Evolutionary conservation across 2,113 vertebrate genomes (phyloP).

Genomic region (Leiothrix lutea): DNA sequence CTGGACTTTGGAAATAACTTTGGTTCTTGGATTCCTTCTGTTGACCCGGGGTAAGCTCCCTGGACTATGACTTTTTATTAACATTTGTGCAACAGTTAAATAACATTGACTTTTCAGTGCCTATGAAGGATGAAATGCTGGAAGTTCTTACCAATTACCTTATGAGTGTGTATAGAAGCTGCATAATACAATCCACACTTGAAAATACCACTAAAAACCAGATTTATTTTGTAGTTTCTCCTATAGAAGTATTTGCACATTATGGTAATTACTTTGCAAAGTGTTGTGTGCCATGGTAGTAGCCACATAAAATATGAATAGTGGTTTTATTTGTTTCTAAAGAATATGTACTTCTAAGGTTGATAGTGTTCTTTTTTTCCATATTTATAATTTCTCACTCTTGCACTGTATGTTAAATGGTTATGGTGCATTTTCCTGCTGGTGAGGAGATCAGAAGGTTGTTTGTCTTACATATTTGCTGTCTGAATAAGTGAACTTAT

Average conservation of each 20-base stretch:
- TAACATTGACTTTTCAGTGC: not conserved
- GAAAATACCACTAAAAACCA: not conserved
- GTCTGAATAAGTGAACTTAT: not conserved
- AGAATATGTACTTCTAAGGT: not conserved
- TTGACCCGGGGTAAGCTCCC: constrained; percentile 78
- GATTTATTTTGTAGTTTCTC: constrained; percentile 22
- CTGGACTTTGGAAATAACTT: constrained; percentile 81
- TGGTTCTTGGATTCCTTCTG: constrained; percentile 71
- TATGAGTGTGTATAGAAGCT: not conserved
- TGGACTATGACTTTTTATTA: constrained; percentile 80
- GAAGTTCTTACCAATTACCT: not conserved
- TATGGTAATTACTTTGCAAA: not conserved
- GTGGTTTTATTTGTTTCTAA: not conserved
- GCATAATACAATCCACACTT: not conserved
- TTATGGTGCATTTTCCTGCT: not conserved
- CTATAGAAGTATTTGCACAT: not conserved
- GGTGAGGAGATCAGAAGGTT: not conserved
- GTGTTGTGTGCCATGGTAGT: not conserved
- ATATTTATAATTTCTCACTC: not conserved
- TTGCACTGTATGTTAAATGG: not conserved
- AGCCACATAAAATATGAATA: not conserved
- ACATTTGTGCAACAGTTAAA: constrained; percentile 66
- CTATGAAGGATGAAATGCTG: not conserved
- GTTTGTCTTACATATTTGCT: not conserved
- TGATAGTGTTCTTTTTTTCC: not conserved